Base-by-base conservation (phyloP, 1,140 invertebrate genomes). In the Saxidomus purpurata region DNA sequence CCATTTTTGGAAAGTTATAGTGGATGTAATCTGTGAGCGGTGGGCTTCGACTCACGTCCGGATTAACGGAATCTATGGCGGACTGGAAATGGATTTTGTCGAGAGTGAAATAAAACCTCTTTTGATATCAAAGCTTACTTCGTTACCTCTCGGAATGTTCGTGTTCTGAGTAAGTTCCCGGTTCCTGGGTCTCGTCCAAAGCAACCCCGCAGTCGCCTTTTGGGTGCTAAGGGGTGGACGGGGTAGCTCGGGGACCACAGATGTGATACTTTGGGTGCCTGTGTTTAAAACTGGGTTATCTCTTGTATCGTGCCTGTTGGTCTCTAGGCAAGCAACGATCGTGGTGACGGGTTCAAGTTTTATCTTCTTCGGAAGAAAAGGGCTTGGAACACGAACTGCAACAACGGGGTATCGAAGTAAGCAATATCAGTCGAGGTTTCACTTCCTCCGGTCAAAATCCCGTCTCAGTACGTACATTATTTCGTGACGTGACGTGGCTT, bases 21-120 rank as follows among this genome's bases (percentile, higher is more conserved):
- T 67, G 38, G 38, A 80, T 17, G 52, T 49, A 8, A 71, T 79
- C 85, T 63, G 38, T 63, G 85, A 77, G 85, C 85, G 36, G 85
- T 63, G 59, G 38, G 76, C 34, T 87, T 80, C 76, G 85, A 67
- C 28, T 43, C 59, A 47, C 85, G 76, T 80, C 55, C 38, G n/a
- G 85, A 67, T 52, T 4, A 2, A 80, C 40, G 15, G 59, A 61
- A 80, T 61, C 61, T 49, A 87, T 87, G 85, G 43, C 77, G 76
- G 74, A 87, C 85, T 87, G 85, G 85, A 87, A 80, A 59, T 87
- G 85, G 85, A 80, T 87, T 80, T 87, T 87, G 85, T 6, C 76
- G 40, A 80, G n/a, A 52, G 52, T 0, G 38, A 3, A 87, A 87
- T 67, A 40, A 36, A 17, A 38, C 85, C 19, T 36, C 34, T 40